These are phyloP conservation scores for Ranitomeya variabilis DNA, from an alignment of 2,113 vertebrate species.

Conservation along the genomic window DNA sequence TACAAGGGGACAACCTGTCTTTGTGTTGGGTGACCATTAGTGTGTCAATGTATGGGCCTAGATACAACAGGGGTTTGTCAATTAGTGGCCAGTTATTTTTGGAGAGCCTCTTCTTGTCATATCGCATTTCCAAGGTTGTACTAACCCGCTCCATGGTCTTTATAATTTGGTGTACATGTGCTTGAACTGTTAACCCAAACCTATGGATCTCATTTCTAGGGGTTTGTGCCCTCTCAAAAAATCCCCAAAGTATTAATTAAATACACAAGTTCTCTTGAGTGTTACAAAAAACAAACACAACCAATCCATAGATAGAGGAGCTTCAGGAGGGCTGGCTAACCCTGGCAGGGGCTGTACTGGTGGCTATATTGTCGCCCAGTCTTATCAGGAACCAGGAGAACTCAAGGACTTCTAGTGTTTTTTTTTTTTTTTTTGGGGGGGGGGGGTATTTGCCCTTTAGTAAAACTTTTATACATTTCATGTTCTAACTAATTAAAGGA, in stretches of 20 bases:
- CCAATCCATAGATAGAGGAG: background rate
- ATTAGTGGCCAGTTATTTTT: background rate
- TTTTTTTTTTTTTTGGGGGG: too few relatives aligned
- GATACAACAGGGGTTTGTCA: too few relatives aligned
- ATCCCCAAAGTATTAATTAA: background rate
- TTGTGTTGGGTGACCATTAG: background rate
- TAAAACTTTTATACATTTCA: too few relatives aligned
- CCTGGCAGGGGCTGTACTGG: background rate
- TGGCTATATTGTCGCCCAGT: background rate
- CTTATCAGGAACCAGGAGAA: background rate
- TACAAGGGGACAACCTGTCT: background rate
- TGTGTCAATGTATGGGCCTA: background rate
- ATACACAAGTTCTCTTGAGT: background rate
- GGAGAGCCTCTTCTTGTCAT: background rate
- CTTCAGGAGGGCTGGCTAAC: background rate
- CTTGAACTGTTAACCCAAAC: background rate
- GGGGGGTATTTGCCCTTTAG: too few relatives aligned
- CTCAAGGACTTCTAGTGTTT: background rate
- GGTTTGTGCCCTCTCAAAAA: background rate
- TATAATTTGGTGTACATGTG: background rate
- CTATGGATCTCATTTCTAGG: background rate
- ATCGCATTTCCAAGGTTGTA: background rate
- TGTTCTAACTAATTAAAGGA: too few relatives aligned
- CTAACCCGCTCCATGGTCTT: background rate
- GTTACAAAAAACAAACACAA: background rate